Conservation (phyloP, 2,888 invertebrate species). For the Diogma glabrata region DNA sequence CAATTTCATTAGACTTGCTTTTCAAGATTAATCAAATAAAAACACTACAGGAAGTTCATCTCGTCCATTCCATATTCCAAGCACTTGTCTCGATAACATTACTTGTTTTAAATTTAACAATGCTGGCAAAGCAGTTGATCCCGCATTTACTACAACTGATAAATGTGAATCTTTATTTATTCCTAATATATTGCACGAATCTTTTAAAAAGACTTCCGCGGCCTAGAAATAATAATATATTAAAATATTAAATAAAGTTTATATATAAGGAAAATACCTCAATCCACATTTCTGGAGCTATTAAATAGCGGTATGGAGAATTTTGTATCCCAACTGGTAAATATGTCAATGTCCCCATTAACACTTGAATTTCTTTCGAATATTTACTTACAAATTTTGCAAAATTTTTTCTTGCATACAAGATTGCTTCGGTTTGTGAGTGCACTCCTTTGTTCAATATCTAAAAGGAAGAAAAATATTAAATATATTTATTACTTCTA, state of each 20-base stretch:
- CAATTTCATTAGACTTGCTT: background rate
- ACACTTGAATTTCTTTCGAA: conserved; percentile 69
- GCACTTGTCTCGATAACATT: conserved; percentile 78
- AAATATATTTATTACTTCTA: too few relatives aligned
- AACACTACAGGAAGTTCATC: conserved; percentile 88
- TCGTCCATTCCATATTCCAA: conserved; percentile 87
- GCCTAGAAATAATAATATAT: too few relatives aligned
- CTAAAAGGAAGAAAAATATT: background rate
- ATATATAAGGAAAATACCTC: too few relatives aligned
- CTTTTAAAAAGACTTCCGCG: conserved; percentile 80
- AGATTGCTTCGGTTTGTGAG: conserved; percentile 72
- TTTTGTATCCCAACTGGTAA: conserved; percentile 63
- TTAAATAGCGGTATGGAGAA: conserved; percentile 66
- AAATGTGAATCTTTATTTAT: conserved; percentile 83
- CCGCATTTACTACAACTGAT: conserved; percentile 85
- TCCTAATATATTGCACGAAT: conserved; percentile 83
- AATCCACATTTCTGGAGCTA: conserved; percentile 65
- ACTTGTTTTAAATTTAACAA: conserved; percentile 87
- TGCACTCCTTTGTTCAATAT: conserved; percentile 27
- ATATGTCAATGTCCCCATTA: conserved; percentile 79
- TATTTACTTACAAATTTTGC: conserved; percentile 66
- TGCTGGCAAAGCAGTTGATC: conserved; percentile 87
- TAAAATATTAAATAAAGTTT: too few relatives aligned
- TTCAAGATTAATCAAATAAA: background rate
- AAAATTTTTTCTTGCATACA: conserved; percentile 76